Base-by-base conservation (phyloP, 2,888 invertebrate genomes). In the Cephus sareptanus region DNA sequence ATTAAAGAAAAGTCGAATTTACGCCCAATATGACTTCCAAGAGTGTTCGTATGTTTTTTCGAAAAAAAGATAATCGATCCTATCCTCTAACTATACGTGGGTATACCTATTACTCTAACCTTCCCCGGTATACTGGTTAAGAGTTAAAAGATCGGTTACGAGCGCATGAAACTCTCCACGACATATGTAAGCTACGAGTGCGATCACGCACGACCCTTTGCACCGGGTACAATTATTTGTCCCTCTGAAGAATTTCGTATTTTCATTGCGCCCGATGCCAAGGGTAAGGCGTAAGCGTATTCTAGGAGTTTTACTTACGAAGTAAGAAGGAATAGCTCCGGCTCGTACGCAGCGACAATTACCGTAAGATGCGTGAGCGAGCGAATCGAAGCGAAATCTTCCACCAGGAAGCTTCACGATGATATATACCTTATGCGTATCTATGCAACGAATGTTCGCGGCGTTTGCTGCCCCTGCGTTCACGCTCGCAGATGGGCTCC, bases 401-500 rank as follows among this genome's bases (percentile, higher is more conserved):
- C 56, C 56, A 56, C 56, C 56, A 56, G 56, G 56, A 56, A 56
- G 23, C 56, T 56, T 23, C 3, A 35, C 35, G 56, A 56, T 56
- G 56, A 56, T 23, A 9, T 23, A 9, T 13, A 79, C 81, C 87
- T 91, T 90, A 91, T 89, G 91, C 91, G 85, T 91, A 91, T 87
- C 91, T 88, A 84, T 91, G 91, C 82, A 91, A 84, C 77, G 91
- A 91, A 81, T 91, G 91, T 82, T 91, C 91, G 11, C 91, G 89
- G 78, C 91, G 90, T 75, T 91, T 91, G 86, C 90, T 91, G 81
- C 90, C 89, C 79, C 89, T 85, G 80, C 91, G 88, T 76, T 90
- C 89, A 33, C 91, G 90, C 78, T 91, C 91, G 82, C 86, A 90
- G 81, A 89, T 85, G 80, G 90, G 90, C 81, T 91, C 91, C 75